phyloP scores from a whole-genome alignment of 2,113 vertebrate species.

The Silurus glanis region DNA sequence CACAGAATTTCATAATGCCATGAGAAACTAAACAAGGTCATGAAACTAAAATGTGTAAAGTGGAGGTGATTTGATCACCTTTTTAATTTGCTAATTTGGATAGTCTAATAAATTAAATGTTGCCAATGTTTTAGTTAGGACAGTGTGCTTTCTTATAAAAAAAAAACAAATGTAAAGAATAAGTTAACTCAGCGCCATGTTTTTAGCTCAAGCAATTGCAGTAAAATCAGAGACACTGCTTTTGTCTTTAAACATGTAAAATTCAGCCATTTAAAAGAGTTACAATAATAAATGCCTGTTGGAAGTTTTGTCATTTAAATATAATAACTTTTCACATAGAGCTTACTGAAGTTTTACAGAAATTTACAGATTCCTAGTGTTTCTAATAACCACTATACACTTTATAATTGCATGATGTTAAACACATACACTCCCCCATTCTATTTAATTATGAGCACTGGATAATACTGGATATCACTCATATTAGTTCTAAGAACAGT shows the following conservation, averaged over 20 bases:
- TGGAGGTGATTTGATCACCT: neutral
- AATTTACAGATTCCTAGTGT: too few species aligned
- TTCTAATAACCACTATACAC: neutral
- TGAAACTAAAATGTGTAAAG: neutral
- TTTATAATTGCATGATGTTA: neutral
- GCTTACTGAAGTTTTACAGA: too few species aligned
- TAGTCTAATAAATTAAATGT: neutral
- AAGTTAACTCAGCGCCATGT: neutral
- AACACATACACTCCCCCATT: neutral
- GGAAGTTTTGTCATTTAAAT: neutral
- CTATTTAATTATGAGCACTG: too few species aligned
- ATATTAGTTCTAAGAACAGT: neutral
- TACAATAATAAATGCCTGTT: too few species aligned
- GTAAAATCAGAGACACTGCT: neutral
- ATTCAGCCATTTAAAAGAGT: neutral
- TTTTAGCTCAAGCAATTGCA: neutral
- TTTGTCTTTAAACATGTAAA: neutral
- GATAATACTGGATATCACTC: too few species aligned
- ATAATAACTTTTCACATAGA: neutral
- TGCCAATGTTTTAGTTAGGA: neutral
- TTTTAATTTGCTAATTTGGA: neutral
- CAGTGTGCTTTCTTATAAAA: neutral
- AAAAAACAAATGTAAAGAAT: neutral
- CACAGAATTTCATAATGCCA: neutral
- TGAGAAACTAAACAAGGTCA: neutral